Evolutionary conservation across 1,140 invertebrate genomes (phyloP).

Genomic region (Helicoverpa armigera): DNA sequence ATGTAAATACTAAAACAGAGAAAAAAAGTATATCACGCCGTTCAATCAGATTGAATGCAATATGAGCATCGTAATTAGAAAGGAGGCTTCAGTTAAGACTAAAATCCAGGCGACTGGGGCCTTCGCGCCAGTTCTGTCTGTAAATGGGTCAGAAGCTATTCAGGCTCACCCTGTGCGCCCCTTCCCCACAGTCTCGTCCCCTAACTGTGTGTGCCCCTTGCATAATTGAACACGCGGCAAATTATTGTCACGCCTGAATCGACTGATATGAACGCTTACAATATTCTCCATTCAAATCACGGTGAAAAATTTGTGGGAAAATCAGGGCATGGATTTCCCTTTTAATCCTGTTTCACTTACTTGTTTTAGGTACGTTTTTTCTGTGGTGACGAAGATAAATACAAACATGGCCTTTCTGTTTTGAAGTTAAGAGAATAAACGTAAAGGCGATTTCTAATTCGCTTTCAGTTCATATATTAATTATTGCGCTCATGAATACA

Average conservation of each 20-base stretch:
- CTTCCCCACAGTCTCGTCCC: constrained; percentile 66
- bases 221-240: constrained; percentile 83
- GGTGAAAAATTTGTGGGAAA: constrained; percentile 17
- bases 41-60: constrained; percentile 20
- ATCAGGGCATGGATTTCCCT: not conserved
- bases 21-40: not conserved
- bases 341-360: not conserved
- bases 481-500: constrained; percentile 5
- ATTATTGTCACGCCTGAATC: constrained; percentile 78
- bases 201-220: constrained; percentile 77
- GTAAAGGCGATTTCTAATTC: not conserved
- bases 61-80: constrained; percentile 57
- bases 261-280: constrained; percentile 48
- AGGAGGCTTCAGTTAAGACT: constrained; percentile 56
- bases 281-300: constrained; percentile 30
- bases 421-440: not conserved
- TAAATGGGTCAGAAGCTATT: constrained; percentile 85
- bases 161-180: constrained; percentile 60
- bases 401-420: not conserved
- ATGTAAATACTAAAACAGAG: too few species aligned
- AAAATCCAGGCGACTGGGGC: constrained; percentile 73
- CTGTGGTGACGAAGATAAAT: not conserved
- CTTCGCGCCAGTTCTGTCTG: constrained; percentile 75
- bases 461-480: constrained; percentile 15
- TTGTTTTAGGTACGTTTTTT: not conserved